These are phyloP conservation scores for Daubentonia madagascariensis DNA, from an alignment of 2,113 vertebrate species.

Conservation along the genomic window DNA sequence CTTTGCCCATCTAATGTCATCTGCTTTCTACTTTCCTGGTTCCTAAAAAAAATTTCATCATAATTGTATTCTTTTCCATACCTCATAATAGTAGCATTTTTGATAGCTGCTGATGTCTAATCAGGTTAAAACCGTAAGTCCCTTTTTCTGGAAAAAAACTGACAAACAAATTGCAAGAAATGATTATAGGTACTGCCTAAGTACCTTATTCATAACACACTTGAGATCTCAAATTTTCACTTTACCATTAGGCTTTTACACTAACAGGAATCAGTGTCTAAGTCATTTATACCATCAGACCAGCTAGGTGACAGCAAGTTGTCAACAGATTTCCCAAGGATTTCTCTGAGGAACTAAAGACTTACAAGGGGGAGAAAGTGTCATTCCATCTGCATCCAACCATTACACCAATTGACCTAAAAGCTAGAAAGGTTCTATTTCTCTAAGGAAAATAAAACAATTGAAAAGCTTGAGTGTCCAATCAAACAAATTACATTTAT, in stretches of 20 bases:
- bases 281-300: constrained; percentile 26
- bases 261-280: neutral
- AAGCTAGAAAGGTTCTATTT: constrained; percentile 34
- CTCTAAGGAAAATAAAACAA: constrained; percentile 58
- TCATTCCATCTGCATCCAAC: constrained; percentile 41
- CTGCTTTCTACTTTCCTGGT: neutral
- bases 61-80: neutral
- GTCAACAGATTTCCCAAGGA: constrained; percentile 45
- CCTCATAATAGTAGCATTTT: neutral
- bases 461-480: constrained; percentile 39
- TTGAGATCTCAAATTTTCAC: neutral
- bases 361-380: neutral
- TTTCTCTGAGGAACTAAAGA: constrained; percentile 34
- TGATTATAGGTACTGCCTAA: neutral
- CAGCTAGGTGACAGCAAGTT: constrained; percentile 3
- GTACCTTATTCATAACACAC: neutral
- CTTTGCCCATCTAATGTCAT: neutral
- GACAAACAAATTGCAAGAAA: neutral
- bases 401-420: constrained; percentile 39
- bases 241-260: neutral
- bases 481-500: constrained; percentile 40
- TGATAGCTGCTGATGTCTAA: neutral
- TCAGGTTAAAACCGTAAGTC: neutral
- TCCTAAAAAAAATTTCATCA: neutral
- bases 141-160: no score